Percentiles rank a stretch among this genome's conserved stretches.
Conservation (phyloP, 2,113 vertebrate genomes). For the Phrynosoma blainvillii region DNA sequence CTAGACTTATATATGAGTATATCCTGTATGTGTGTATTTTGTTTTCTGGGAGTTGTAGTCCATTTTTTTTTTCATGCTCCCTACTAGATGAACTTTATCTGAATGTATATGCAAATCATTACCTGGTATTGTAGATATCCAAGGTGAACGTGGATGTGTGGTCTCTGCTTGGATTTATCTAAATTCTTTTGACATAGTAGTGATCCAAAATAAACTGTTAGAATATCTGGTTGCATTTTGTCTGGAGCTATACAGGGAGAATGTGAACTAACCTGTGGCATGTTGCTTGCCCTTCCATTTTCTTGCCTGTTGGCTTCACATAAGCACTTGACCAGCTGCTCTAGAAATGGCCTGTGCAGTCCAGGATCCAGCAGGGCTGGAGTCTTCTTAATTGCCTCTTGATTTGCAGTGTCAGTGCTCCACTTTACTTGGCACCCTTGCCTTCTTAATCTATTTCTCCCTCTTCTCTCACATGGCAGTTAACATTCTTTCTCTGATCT, state of each 20-base stretch:
- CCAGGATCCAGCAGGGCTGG: not conserved
- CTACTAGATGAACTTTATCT: too few species aligned
- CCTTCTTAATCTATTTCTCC: not conserved
- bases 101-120: not conserved
- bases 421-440: not conserved
- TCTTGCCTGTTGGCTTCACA: not conserved
- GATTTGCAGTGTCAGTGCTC: not conserved
- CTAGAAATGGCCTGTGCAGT: not conserved
- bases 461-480: not conserved
- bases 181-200: not conserved
- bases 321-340: not conserved
- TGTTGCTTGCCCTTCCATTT: not conserved
- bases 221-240: not conserved
- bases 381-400: not conserved
- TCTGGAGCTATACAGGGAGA: not conserved
- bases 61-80: too few species aligned
- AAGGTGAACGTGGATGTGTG: not conserved
- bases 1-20: too few species aligned
- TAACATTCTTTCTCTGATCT: constrained; percentile 18
- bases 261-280: not conserved
- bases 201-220: not conserved
- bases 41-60: too few species aligned
- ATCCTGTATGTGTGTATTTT: too few species aligned
- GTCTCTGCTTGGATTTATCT: not conserved
- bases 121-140: not conserved